A percentile compares a stretch with the other conserved stretches of the same genome.
phyloP scores from a whole-genome alignment of 2,888 invertebrate genomes.

The Yponomeuta sedellus region DNA sequence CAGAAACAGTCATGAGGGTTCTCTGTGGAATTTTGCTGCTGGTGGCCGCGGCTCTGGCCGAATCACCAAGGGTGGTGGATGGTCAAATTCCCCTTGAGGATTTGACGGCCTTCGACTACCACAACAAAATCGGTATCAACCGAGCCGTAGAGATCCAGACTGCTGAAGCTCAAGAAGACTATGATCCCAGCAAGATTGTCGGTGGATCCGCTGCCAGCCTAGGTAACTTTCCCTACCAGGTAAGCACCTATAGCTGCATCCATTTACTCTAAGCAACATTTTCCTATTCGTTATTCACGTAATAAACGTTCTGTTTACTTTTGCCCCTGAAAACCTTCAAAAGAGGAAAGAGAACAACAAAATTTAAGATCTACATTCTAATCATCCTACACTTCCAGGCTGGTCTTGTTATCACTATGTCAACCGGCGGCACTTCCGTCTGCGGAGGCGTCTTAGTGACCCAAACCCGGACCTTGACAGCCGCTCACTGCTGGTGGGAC shows the following conservation, averaged over 20 bases:
- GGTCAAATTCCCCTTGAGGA: neutral
- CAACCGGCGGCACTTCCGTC: conserved; percentile 29
- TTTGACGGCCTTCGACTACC: conserved; percentile 16
- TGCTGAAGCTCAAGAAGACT: neutral
- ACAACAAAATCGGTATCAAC: conserved; percentile 11
- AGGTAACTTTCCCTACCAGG: conserved; percentile 12
- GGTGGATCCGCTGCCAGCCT: conserved; percentile 9
- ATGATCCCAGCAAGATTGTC: conserved; percentile 6
- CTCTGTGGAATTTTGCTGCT: conserved; percentile 14
- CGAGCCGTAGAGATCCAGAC: conserved; percentile 11
- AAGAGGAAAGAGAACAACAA: too few relatives aligned
- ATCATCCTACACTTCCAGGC: neutral
- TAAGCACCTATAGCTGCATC: neutral
- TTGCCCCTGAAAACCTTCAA: too few relatives aligned
- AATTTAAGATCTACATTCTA: too few relatives aligned
- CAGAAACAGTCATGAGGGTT: conserved; percentile 12
- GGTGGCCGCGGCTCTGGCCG: conserved; percentile 8
- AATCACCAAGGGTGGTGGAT: neutral
- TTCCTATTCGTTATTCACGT: too few relatives aligned
- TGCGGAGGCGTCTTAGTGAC: conserved; percentile 45
- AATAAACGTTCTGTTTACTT: too few relatives aligned
- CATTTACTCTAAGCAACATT: neutral
- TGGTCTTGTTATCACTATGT: conserved; percentile 10
- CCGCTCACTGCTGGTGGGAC: conserved; percentile 43
- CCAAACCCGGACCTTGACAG: conserved; percentile 34